Conservation (phyloP, 2,888 invertebrate species). For the Harmothoe impar region DNA sequence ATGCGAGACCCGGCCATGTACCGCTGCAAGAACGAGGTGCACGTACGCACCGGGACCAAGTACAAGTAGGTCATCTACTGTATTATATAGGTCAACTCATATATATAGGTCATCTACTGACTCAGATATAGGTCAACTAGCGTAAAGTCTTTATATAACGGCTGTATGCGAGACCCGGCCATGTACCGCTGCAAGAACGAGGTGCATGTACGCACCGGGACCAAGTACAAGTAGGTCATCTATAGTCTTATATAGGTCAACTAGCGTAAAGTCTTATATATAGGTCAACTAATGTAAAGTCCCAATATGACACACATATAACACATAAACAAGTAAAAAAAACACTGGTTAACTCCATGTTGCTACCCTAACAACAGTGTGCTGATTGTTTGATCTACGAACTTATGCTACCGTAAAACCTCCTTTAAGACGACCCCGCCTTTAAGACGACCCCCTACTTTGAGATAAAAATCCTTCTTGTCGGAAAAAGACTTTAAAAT, state of each 20-base stretch:
- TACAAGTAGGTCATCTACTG: constrained; percentile 92
- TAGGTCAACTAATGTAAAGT: neutral
- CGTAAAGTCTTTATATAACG: constrained; percentile 89
- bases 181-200: constrained; percentile 99
- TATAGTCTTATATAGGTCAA: too few species aligned
- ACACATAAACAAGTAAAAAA: too few species aligned
- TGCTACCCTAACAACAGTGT: too few species aligned
- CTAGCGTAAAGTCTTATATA: neutral
- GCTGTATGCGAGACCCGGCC: constrained; percentile 98
- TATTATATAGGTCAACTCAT: too few species aligned
- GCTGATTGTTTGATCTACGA: too few species aligned
- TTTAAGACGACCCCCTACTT: too few species aligned
- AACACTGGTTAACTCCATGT: too few species aligned
- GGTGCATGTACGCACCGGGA: constrained; percentile 95
- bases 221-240: constrained; percentile 93
- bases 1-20: constrained; percentile 99
- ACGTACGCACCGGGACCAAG: constrained; percentile 95
- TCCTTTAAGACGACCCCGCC: too few species aligned
- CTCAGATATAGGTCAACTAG: too few species aligned
- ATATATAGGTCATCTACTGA: neutral
- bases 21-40: constrained; percentile 96
- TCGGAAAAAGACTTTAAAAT: too few species aligned
- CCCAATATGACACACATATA: constrained; percentile 86
- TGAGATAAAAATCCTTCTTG: too few species aligned
- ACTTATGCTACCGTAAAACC: too few species aligned